phyloP scores from a whole-genome alignment of 2,888 invertebrate species.

The Drosophila limbata region DNA sequence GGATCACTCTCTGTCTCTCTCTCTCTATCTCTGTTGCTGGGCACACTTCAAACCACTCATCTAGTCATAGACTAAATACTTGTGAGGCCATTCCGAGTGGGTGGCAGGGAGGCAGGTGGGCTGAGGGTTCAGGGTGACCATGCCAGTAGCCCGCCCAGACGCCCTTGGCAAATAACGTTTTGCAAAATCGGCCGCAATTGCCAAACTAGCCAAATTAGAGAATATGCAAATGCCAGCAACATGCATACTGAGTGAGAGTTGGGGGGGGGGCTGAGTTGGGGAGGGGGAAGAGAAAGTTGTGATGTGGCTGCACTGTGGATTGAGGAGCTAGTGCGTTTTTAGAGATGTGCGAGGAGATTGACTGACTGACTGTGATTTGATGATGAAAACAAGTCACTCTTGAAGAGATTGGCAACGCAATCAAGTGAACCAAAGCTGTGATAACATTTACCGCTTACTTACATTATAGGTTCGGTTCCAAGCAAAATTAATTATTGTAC shows the following conservation, averaged over 20 bases:
- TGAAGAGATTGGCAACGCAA: neutral
- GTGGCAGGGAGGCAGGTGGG: neutral
- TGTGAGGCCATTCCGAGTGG: constrained; percentile 52
- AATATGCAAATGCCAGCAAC: constrained; percentile 78
- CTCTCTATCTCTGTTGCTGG: constrained; percentile 23
- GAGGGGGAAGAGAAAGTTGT: constrained; percentile 8
- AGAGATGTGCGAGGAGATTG: constrained; percentile 46
- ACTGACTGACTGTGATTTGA: constrained; percentile 32
- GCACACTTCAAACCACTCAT: constrained; percentile 72
- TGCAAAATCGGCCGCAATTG: constrained; percentile 81
- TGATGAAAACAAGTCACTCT: neutral
- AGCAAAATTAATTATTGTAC: too few species aligned
- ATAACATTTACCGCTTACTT: too few species aligned
- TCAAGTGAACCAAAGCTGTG: too few species aligned
- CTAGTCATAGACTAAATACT: constrained; percentile 78
- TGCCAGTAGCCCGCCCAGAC: constrained; percentile 1
- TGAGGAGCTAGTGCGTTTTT: constrained; percentile 7
- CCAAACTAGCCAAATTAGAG: constrained; percentile 80
- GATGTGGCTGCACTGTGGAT: constrained; percentile 11
- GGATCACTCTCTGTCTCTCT: neutral
- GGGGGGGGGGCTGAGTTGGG: neutral
- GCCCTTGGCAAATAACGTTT: constrained; percentile 74
- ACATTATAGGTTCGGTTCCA: too few species aligned
- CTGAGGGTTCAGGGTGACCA: neutral
- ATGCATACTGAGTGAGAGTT: constrained; percentile 40